These are phyloP conservation scores for Oceanodroma leucorhoa DNA, from an alignment of 2,797 vertebrate species.

Conservation along the genomic window DNA sequence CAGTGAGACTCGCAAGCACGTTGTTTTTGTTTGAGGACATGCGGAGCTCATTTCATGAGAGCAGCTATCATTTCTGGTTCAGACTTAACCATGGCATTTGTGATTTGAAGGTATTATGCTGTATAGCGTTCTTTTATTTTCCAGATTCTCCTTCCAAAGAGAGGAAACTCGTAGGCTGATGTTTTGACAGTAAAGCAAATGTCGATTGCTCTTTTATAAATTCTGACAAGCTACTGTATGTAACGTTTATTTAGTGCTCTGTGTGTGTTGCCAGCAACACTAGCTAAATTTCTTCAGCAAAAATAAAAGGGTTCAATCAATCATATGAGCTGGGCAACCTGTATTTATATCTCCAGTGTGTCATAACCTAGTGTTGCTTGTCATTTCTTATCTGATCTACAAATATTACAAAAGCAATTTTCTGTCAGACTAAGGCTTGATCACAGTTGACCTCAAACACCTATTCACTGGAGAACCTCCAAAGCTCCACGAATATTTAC, in stretches of 20 bases:
- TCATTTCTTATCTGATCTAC: constrained; percentile 74
- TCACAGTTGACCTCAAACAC: constrained; percentile 64
- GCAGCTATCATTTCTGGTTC: constrained; percentile 10
- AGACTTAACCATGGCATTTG: neutral
- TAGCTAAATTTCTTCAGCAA: constrained; percentile 59
- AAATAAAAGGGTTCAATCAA: constrained; percentile 34
- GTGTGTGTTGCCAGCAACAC: constrained; percentile 48
- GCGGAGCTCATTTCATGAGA: neutral
- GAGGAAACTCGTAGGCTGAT: constrained; percentile 62
- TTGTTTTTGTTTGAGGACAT: neutral
- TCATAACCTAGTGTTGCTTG: constrained; percentile 63
- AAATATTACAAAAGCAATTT: constrained; percentile 70
- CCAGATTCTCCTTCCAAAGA: constrained; percentile 44
- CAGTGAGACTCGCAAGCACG: neutral
- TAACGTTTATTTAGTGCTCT: constrained; percentile 58
- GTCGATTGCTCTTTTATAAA: constrained; percentile 68
- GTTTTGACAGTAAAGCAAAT: constrained; percentile 72
- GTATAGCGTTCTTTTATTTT: neutral
- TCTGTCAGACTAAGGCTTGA: constrained; percentile 56
- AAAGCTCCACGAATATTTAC: constrained; percentile 10
- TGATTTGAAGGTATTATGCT: constrained; percentile 24
- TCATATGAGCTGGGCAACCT: constrained; percentile 45
- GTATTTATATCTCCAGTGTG: constrained; percentile 46
- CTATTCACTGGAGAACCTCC: constrained; percentile 49
- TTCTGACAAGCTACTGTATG: constrained; percentile 61